These are phyloP conservation scores for Drosophila dunni DNA, from an alignment of 1,140 invertebrate species.

Conservation along the genomic window DNA sequence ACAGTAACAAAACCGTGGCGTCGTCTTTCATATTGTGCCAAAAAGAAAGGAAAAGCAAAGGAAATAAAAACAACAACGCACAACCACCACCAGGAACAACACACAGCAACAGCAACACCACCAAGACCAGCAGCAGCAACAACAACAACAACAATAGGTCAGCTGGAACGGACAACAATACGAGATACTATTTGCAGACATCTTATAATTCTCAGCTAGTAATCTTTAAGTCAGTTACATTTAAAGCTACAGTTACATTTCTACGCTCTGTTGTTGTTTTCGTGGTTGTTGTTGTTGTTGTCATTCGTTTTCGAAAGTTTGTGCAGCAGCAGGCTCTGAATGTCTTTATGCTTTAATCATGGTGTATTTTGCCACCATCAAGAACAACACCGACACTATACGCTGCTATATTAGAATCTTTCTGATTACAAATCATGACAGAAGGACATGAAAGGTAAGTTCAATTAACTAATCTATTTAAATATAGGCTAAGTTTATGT, in stretches of 20 bases:
- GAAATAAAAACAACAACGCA: conserved; percentile 37
- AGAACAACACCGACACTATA: conserved; percentile 85
- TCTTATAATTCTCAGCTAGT: not conserved
- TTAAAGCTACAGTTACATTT: conserved; percentile 23
- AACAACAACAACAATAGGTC: conserved; percentile 22
- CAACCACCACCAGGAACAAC: conserved; percentile 1
- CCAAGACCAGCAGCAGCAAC: conserved; percentile 3
- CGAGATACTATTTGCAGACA: conserved; percentile 19
- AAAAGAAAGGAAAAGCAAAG: conserved; percentile 38
- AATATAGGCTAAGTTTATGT: not conserved
- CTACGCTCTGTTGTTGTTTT: conserved; percentile 42
- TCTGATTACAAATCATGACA: conserved; percentile 90
- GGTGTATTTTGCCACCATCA: conserved; percentile 87
- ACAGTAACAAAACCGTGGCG: conserved; percentile 46
- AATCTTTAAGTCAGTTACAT: conserved; percentile 18
- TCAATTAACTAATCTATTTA: not conserved
- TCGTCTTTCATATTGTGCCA: conserved; percentile 61
- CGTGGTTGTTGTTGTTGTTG: conserved; percentile 44
- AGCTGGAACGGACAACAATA: conserved; percentile 15
- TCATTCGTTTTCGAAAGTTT: conserved; percentile 68
- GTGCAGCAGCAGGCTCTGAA: conserved; percentile 85
- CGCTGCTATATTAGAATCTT: conserved; percentile 89
- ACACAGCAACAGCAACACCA: conserved; percentile 12
- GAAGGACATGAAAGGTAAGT: conserved; percentile 91
- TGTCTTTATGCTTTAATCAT: conserved; percentile 89